Conservation (phyloP, 2,888 invertebrate genomes). For the Acleris holmiana region DNA sequence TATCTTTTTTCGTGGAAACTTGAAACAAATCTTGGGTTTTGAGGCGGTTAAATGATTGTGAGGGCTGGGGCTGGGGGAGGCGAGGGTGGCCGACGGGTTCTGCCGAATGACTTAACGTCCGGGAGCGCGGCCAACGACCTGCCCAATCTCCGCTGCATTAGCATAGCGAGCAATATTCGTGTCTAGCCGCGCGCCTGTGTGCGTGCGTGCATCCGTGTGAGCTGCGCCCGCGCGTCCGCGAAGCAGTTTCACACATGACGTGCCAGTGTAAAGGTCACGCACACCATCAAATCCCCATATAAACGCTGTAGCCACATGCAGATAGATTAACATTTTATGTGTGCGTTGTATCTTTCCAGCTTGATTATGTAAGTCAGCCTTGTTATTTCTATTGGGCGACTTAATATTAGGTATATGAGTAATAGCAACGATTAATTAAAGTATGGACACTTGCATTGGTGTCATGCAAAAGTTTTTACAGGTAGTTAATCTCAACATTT, state of each 20-base stretch:
- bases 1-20: conserved; percentile 32
- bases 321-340: conserved; percentile 56
- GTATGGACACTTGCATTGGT: conserved; percentile 5
- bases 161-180: conserved; percentile 83
- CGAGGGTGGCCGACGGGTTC: conserved; percentile 77
- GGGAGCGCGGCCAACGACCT: conserved; percentile 83
- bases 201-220: conserved; percentile 53
- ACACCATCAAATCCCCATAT: conserved; percentile 34
- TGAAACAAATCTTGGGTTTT: conserved; percentile 28
- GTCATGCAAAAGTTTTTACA: background rate
- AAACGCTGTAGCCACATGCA: conserved; percentile 47
- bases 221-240: conserved; percentile 51
- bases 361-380: conserved; percentile 40
- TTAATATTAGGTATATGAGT: conserved; percentile 22
- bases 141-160: conserved; percentile 85
- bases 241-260: conserved; percentile 41
- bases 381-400: conserved; percentile 29
- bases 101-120: conserved; percentile 81
- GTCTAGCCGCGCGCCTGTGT: conserved; percentile 62
- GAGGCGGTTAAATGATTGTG: conserved; percentile 47
- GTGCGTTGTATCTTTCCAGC: conserved; percentile 41
- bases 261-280: conserved; percentile 40
- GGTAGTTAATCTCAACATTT: too few species aligned
- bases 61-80: conserved; percentile 55
- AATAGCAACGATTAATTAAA: conserved; percentile 22